Evolutionary conservation across 2,888 invertebrate genomes (phyloP).

Genomic region (Pseudoips prasinana): DNA sequence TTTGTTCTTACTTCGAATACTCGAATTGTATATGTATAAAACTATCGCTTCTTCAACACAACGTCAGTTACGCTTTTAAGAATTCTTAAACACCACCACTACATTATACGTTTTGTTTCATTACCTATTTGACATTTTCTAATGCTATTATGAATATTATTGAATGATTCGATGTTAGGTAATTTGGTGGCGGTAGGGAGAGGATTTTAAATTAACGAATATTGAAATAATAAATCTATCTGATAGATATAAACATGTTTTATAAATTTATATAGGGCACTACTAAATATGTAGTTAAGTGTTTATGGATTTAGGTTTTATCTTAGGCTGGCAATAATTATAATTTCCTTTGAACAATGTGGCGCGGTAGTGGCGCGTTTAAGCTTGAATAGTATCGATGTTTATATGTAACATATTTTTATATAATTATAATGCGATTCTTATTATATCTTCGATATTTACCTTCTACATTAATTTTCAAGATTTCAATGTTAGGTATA

Average conservation of each 20-base stretch:
- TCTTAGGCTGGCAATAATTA: constrained; percentile 37
- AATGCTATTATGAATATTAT: constrained; percentile 22
- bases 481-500: constrained; percentile 34
- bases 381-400: constrained; percentile 31
- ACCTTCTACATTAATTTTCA: constrained; percentile 32
- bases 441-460: constrained; percentile 32
- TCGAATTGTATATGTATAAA: constrained; percentile 34
- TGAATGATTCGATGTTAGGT: constrained; percentile 34
- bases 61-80: constrained; percentile 24
- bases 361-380: constrained; percentile 15
- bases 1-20: constrained; percentile 26
- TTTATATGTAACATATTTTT: constrained; percentile 57
- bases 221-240: constrained; percentile 41
- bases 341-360: constrained; percentile 28
- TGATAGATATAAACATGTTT: constrained; percentile 46
- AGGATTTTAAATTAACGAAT: constrained; percentile 36
- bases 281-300: constrained; percentile 37
- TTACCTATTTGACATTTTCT: constrained; percentile 24
- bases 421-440: constrained; percentile 35
- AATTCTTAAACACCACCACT: constrained; percentile 26
- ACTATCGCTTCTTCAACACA: constrained; percentile 20
- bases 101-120: constrained; percentile 19
- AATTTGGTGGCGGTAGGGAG: constrained; percentile 62
- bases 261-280: constrained; percentile 40
- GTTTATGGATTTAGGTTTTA: constrained; percentile 28